Evolutionary conservation across 1,140 invertebrate genomes (phyloP).

Genomic region (Dreissena polymorpha): DNA sequence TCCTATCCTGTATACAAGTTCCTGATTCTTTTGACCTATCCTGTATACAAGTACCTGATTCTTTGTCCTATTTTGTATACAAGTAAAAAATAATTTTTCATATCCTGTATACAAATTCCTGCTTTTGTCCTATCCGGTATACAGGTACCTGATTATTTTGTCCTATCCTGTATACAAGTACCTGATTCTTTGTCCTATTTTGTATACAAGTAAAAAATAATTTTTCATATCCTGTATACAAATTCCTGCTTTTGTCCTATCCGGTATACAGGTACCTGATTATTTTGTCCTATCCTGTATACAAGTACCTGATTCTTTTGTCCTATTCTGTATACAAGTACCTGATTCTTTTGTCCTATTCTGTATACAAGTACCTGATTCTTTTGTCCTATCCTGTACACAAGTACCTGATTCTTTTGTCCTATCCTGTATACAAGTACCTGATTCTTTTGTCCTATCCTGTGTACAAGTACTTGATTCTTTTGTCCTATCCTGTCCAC

Average conservation of each 20-base stretch:
- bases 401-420: too few species aligned
- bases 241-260: too few species aligned
- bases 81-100: slow-evolving; percentile 87
- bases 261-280: too few species aligned
- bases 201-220: slow-evolving; percentile 86
- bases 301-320: too few species aligned
- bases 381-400: slow-evolving; percentile 98
- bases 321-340: slow-evolving; percentile 82
- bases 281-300: too few species aligned
- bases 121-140: too few species aligned
- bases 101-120: too few species aligned
- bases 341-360: slow-evolving; percentile 94
- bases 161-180: slow-evolving; percentile 55
- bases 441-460: too few species aligned
- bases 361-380: slow-evolving; percentile 88
- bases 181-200: slow-evolving; percentile 94
- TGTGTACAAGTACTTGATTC: slow-evolving; percentile 75
- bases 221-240: too few species aligned
- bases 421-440: slow-evolving; percentile 83
- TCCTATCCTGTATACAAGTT: slow-evolving; percentile 95
- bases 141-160: slow-evolving; percentile 81
- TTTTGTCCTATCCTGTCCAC: slow-evolving; percentile 99
- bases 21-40: too few species aligned
- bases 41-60: too few species aligned
- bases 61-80: slow-evolving; percentile 99